phyloP scores from a whole-genome alignment of 2,888 invertebrate genomes.

The Drosophila bunnanda region DNA sequence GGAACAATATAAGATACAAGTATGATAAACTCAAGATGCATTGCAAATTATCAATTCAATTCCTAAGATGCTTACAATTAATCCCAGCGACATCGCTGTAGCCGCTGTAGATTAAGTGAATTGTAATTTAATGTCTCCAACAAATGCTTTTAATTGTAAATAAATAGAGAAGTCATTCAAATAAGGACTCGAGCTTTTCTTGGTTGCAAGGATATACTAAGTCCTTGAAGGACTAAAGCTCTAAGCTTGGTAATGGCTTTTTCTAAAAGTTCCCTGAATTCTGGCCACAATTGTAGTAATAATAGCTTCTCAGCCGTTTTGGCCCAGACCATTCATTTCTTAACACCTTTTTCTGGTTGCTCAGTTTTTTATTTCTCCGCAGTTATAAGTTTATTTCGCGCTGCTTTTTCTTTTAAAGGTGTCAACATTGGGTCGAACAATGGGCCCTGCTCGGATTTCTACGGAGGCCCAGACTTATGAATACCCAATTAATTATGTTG shows the following conservation, averaged over 20 bases:
- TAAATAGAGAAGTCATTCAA: slow-evolving; percentile 50
- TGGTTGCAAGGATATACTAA: background rate
- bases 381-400: slow-evolving; percentile 30
- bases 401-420: slow-evolving; percentile 67
- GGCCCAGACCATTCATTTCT: slow-evolving; percentile 23
- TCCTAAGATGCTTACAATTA: slow-evolving; percentile 68
- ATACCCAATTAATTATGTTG: slow-evolving; percentile 76
- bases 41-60: slow-evolving; percentile 53
- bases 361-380: slow-evolving; percentile 34
- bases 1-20: background rate
- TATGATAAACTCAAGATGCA: slow-evolving; percentile 13
- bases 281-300: background rate
- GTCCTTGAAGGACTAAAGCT: background rate
- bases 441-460: slow-evolving; percentile 59
- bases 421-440: slow-evolving; percentile 66
- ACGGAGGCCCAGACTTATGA: slow-evolving; percentile 56
- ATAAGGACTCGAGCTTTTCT: slow-evolving; percentile 3
- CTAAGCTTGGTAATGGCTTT: slow-evolving; percentile 9
- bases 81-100: slow-evolving; percentile 48
- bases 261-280: background rate
- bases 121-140: slow-evolving; percentile 62
- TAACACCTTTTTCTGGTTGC: slow-evolving; percentile 41
- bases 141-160: slow-evolving; percentile 77
- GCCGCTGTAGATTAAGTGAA: slow-evolving; percentile 51
- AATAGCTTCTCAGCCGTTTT: slow-evolving; percentile 23